phyloP scores from a whole-genome alignment of 2,797 vertebrate species.

The Gallinago solitaria region DNA sequence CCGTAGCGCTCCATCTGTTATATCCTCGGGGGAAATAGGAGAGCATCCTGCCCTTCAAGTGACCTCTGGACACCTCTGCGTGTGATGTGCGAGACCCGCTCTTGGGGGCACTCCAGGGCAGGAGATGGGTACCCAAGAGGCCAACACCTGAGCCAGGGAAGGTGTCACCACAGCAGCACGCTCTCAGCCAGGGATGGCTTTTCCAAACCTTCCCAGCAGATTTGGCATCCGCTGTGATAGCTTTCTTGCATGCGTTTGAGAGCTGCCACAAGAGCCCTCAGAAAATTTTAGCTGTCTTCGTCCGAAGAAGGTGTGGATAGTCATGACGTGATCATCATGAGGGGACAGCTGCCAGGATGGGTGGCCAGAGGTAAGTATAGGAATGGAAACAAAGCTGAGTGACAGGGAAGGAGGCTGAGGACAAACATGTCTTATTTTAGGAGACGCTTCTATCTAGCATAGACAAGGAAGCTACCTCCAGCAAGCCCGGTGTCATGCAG shows the following conservation, averaged over 20 bases:
- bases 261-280: neutral
- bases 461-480: neutral
- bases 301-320: neutral
- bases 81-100: neutral
- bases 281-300: neutral
- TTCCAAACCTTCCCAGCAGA: neutral
- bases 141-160: neutral
- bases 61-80: neutral
- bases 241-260: neutral
- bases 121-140: neutral
- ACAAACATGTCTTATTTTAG: neutral
- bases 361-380: neutral
- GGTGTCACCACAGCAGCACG: neutral
- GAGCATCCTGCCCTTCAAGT: slow-evolving; percentile 7
- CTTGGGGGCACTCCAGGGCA: slow-evolving; percentile 21
- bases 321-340: too few relatives aligned
- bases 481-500: neutral
- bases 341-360: neutral
- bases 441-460: neutral
- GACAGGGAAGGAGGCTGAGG: neutral
- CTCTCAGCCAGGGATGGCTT: neutral
- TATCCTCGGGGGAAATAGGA: neutral
- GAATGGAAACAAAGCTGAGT: neutral
- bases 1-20: slow-evolving; percentile 15
- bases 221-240: neutral